phyloP scores from a whole-genome alignment of 2,113 vertebrate species.

The Pelmatolapia mariae region DNA sequence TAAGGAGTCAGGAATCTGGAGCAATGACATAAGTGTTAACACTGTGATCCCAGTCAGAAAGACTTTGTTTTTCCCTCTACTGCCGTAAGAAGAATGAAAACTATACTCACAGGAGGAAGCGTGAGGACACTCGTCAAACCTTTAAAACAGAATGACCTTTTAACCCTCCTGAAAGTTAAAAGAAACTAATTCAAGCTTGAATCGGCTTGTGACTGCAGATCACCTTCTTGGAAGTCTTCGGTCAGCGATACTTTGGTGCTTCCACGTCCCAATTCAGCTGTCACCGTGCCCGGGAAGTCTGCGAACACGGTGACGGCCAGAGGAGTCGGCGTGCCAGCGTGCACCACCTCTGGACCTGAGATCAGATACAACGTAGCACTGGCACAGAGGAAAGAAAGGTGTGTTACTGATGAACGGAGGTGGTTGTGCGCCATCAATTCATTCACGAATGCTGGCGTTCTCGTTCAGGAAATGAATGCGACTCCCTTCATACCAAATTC shows the following conservation, averaged over 20 bases:
- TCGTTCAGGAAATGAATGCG: background rate
- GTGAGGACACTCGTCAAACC: conserved; percentile 72
- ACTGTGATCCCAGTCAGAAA: background rate
- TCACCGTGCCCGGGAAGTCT: conserved; percentile 37
- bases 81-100: background rate
- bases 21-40: background rate
- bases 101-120: conserved; percentile 82
- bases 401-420: background rate
- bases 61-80: background rate
- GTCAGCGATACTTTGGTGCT: background rate
- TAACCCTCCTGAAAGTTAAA: background rate
- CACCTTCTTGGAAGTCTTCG: conserved; percentile 50
- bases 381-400: background rate
- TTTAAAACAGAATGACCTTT: conserved; percentile 40
- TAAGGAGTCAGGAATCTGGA: conserved; percentile 19
- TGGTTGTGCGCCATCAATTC: background rate
- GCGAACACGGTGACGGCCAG: conserved; percentile 50
- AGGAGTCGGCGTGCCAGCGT: conserved; percentile 14
- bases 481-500: background rate
- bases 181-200: background rate
- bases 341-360: conserved; percentile 34
- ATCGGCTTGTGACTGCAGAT: background rate
- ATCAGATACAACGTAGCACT: conserved; percentile 42
- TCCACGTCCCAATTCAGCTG: conserved; percentile 18
- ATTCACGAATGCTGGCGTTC: background rate